These are phyloP conservation scores for Paedocypris micromegethes DNA, from an alignment of 2,797 vertebrate species.

Conservation along the genomic window DNA sequence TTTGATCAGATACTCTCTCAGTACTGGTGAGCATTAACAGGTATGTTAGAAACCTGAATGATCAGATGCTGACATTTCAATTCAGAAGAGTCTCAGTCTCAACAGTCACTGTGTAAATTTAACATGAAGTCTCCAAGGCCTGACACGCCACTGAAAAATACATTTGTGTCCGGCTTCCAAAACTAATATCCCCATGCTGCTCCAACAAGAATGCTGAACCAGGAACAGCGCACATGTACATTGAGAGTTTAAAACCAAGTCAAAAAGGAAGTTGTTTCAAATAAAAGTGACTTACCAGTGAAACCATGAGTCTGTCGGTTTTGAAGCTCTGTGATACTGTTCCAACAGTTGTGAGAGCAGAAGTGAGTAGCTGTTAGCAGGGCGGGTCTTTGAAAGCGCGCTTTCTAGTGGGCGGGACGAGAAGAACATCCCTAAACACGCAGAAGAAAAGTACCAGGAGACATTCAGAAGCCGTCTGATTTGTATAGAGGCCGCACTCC, in stretches of 20 bases:
- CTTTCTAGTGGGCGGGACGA: constrained; percentile 8
- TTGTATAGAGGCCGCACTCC: no score
- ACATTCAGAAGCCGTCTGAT: no score
- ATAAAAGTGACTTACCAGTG: constrained; percentile 8
- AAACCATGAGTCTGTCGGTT: not conserved
- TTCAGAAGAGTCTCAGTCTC: not conserved
- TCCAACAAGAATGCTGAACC: not conserved
- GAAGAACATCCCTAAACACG: not conserved
- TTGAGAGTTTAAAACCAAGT: no score
- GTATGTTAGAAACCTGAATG: no score
- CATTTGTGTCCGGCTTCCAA: not conserved
- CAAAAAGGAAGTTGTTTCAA: no score
- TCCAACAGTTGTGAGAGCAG: not conserved
- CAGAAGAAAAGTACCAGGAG: no score
- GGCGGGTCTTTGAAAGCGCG: constrained; percentile 5
- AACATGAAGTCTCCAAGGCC: constrained; percentile 2
- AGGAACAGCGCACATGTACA: no score
- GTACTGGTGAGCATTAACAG: no score
- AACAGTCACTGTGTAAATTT: constrained; percentile 9
- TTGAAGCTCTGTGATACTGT: not conserved
- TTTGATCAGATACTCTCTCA: no score
- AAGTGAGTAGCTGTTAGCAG: not conserved
- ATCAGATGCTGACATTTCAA: no score
- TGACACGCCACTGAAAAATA: not conserved
- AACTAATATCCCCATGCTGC: not conserved